Evolutionary conservation across 1,140 invertebrate genomes (phyloP), one percentile per base, ranked within the genome.

Genomic region (Habropoda laboriosa): DNA sequence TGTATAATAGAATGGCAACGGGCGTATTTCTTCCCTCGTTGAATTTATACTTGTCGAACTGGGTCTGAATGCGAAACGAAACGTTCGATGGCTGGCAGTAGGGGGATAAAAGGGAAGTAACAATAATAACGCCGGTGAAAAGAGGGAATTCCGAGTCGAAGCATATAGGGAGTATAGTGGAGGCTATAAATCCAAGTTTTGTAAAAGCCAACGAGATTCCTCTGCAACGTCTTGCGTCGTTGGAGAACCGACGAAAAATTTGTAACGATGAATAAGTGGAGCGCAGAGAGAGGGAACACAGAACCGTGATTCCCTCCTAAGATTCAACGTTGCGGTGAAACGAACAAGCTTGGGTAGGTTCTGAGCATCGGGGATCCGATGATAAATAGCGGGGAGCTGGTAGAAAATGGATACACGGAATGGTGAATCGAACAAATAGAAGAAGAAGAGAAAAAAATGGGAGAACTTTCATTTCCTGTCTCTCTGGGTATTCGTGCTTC

Each of bases 21-120:
- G 53, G 10, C 27, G n/a, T 45, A 38, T 61, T 73, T 49, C 40
- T 60, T n/a, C 30, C n/a, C n/a, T 24, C 30, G 57, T 51, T 49
- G 57, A 73, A 61, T 73, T 61, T 47, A 40, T 61, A 49, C 13
- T 61, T 35, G 57, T 73, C 57, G 57, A 73, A 73, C 16, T 21
- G 55, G 21, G 55, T n/a, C 18, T 61, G 42, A 61, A 73, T 73
- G n/a, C 42, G 40, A 49, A 61, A 49, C 55, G 70, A 18, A 38
- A 3, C 21, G 18, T 45, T 32, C 30, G 18, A 67, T 30, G 16
- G 49, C 40, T 27, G 18, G 24, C 40, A 3, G 55, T 18, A 18
- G 42, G 7, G 27, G 24, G 63, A 47, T n/a, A n/a, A 55, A 10
- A 8, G 24, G 64, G 64, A 67, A 67, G 24, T 67, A 67, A 67